Evolutionary conservation across 2,888 invertebrate species (phyloP).

Genomic region (Mellilla xanthometata): DNA sequence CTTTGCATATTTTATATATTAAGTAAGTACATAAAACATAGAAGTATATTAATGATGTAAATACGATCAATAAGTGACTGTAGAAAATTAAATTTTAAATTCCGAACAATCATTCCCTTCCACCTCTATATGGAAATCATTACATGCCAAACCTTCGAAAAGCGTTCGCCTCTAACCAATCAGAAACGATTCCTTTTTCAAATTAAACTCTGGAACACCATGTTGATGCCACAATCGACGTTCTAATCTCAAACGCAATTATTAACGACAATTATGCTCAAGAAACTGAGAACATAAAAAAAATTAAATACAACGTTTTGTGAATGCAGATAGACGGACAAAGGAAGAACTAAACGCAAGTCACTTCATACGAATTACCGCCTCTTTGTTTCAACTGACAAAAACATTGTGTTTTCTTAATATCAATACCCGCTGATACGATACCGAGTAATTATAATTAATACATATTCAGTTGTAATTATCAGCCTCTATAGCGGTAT

Average conservation of each 20-base stretch:
- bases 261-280: constrained; percentile 71
- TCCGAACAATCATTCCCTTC: constrained; percentile 33
- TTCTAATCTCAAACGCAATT: constrained; percentile 56
- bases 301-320: constrained; percentile 63
- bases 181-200: constrained; percentile 34
- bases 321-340: constrained; percentile 66
- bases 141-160: constrained; percentile 40
- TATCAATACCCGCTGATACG: constrained; percentile 59
- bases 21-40: too few relatives aligned
- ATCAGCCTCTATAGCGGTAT: constrained; percentile 56
- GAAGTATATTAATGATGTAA: too few relatives aligned
- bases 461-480: constrained; percentile 53
- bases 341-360: constrained; percentile 68
- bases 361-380: constrained; percentile 79
- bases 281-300: constrained; percentile 42
- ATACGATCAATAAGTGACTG: too few relatives aligned
- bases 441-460: constrained; percentile 53
- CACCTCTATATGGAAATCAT: constrained; percentile 46
- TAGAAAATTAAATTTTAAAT: not conserved
- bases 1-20: not conserved
- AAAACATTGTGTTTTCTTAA: constrained; percentile 57
- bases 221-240: constrained; percentile 48
- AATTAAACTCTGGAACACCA: constrained; percentile 44
- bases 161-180: constrained; percentile 36
- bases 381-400: constrained; percentile 74